phyloP scores from a whole-genome alignment of 1,140 invertebrate species.

The Akabosia matsudoensis region DNA sequence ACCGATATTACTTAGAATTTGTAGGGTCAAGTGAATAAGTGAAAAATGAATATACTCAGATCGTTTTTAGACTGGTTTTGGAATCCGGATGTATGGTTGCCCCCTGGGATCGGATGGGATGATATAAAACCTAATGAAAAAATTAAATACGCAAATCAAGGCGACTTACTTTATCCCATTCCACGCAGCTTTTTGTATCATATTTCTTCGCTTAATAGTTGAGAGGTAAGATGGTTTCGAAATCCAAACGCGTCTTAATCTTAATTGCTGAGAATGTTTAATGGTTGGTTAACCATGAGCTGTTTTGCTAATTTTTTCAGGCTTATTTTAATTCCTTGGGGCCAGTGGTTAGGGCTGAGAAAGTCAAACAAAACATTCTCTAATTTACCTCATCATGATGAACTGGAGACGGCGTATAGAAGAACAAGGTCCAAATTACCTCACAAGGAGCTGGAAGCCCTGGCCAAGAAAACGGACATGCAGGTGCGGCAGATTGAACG shows the following conservation, averaged over 20 bases:
- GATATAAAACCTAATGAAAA: slow-evolving; percentile 73
- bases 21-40: no score
- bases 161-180: slow-evolving; percentile 76
- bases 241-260: no score
- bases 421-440: slow-evolving; percentile 65
- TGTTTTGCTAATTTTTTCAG: slow-evolving; percentile 62
- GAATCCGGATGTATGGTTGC: slow-evolving; percentile 79
- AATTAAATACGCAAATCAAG: slow-evolving; percentile 74
- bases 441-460: slow-evolving; percentile 70
- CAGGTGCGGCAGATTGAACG: slow-evolving; percentile 82
- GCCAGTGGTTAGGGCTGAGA: slow-evolving; percentile 71
- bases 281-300: no score
- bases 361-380: slow-evolving; percentile 71
- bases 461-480: slow-evolving; percentile 83
- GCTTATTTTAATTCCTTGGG: slow-evolving; percentile 72
- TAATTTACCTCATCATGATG: slow-evolving; percentile 57
- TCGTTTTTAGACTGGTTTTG: slow-evolving; percentile 66
- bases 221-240: slow-evolving; percentile 67
- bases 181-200: slow-evolving; percentile 72
- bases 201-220: slow-evolving; percentile 68
- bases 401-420: slow-evolving; percentile 69
- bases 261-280: no score
- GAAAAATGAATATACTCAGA: background rate
- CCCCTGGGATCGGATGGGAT: slow-evolving; percentile 84
- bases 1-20: no score